Base-by-base conservation (phyloP, 2,888 invertebrate genomes). In the Acrocera orbiculus region DNA sequence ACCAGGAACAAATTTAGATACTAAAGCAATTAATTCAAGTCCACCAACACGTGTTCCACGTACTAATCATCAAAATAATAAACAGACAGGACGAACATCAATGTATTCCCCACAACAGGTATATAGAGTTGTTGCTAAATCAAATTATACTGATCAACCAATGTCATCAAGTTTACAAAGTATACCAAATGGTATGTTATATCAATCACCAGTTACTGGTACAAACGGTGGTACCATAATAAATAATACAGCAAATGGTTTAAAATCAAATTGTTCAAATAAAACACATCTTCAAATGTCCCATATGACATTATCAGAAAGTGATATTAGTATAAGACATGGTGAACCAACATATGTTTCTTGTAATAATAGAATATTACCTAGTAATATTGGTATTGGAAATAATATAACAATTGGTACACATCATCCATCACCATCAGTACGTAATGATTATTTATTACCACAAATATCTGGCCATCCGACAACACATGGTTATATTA, bases 141-240 rank as follows among this genome's bases (percentile, higher is more conserved):
- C 60, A 6, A 58, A 54, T 39, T 59, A 53, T 35, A 53, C 55
- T 4, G 61, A 61, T 37, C 54, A 59, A 26, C 50, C 56, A 7
- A 58, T 60, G 53, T 60, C 61, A 24, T 56, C 58, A 32, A 61
- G 61, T 42, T 45, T 61, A 36, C 61, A 61, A 46, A 61, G 56
- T 47, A 61, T 61, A 46, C 58, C 61, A 23, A 61, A 61, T 45
- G 59, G 58, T 35, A 49, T 58, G 47, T 51, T 56, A 39, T 58
- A 57, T 44, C 41, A 39, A 32, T 32, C 26, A 27, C 35, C 30
- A n/a, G 32, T 36, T n/a, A 20, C 36, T 13, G 31, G 27, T 5
- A 24, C 32, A 19, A 47, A 51, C 16, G 50, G 49, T 32, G 40
- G 45, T 30, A 48, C 32, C 5, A 51, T 47, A 27, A 51, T 52